Evolutionary conservation across 2,797 vertebrate species (phyloP), one percentile per base, ranked within the genome.

Genomic region (Cuculus canorus): DNA sequence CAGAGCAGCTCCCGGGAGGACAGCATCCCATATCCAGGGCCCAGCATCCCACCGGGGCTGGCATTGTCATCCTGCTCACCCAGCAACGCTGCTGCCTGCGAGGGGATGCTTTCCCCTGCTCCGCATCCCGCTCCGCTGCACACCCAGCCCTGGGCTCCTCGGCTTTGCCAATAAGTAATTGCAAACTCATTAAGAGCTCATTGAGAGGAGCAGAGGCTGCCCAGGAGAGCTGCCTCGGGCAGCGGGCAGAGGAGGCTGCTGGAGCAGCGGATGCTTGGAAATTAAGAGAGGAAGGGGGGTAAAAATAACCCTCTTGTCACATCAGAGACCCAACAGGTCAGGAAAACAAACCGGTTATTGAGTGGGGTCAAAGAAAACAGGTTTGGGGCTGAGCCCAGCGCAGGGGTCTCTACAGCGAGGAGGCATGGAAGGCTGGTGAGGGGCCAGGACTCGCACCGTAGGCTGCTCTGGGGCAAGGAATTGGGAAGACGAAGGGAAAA

Each of bases 131-230:
- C 81, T 57, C 57, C 2, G 4, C 86, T 25, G n/a, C 61, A 47
- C 37, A 1, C 47, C 59, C 52, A 52, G 85, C 89, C 89, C 70
- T 18, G 90, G 41, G 68, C 39, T 2, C 72, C 28, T 8, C 2
- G 1, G 37, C 81, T 85, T 81, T 84, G 86, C 93, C 84, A 59
- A 57, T 80, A 95, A 93, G 69, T 94, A 95, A 96, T 88, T 96
- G 93, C 92, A 93, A 96, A 92, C 88, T 96, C 89, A 56, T 92
- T 93, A 96, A 64, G 37, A 90, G 88, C 94, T 95, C 69, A 21
- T 87, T 64, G 72, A 89, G 91, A 87, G 54, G 48, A 90, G 92
- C 73, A 45, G 84, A 93, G 91, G 90, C 92, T 8, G 43, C 41
- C 45, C 5, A 6, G 61, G 75, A 93, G 68, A 79, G 86, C 41